Evolutionary conservation across 2,888 invertebrate genomes (phyloP), one percentile per base, ranked within the genome.

Genomic region (Eristalis intricaria): DNA sequence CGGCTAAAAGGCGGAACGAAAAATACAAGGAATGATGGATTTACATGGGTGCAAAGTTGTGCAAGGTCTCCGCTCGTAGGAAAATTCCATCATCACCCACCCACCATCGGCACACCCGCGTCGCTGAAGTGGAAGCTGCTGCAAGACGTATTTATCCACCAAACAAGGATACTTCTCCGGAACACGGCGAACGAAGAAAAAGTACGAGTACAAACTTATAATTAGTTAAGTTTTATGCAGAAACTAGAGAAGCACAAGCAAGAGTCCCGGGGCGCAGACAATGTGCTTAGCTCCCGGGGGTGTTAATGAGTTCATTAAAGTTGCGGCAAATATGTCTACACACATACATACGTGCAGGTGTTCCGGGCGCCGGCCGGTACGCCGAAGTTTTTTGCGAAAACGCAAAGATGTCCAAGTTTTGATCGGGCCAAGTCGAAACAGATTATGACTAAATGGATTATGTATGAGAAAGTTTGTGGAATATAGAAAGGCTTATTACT

Each of bases 141-240:
- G 38, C 29, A 50, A 60, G 61, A 69, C 29, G 19, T 60, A 38
- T 23, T 65, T 68, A 60, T 73, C 56, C 74, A 4, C 32, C 35
- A 29, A 50, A 71, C 61, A 38, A 40, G 19, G 22, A 38, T 23
- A 70, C 15, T 63, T 4, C 63, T 15, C 32, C 10, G 26, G 63
- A 63, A 29, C 19, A n/a, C 32, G 69, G 35, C 7, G 50, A 19
- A 23, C 22, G 38, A 13, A 35, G n/a, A 29, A 66, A 78, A 83
- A 61, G 4, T 78, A 26, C 40, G 56, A 13, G 66, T 63, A 70
- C 8, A 75, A 83, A 86, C 82, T 86, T 86, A 86, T 83, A 86
- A 82, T 86, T 79, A 75, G 78, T 79, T 86, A 74, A 82, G 86
- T 86, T 86, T 86, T 66, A 82, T 71, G 78, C 70, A 70, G 63